Evolutionary conservation across 2,113 vertebrate species (phyloP), one percentile per base, ranked within the genome.

Genomic region (Ceratotherium simum): DNA sequence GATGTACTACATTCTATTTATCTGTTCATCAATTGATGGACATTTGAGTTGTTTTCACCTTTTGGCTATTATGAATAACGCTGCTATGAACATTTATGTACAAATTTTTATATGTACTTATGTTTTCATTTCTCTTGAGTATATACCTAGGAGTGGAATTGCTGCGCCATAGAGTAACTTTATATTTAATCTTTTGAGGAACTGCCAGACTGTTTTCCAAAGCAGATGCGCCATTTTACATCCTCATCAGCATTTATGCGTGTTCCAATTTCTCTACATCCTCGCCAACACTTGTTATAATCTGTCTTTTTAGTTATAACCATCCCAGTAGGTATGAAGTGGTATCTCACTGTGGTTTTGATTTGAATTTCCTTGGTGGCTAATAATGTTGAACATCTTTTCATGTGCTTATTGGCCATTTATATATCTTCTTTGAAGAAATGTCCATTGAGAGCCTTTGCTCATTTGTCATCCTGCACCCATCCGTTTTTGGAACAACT

Each of bases 211-310:
- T 36, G 51, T 13, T 69, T 60, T 25, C 18, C 31, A 51, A 33
- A 42, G 7, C 0, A 1, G 18, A 64, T 27, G 3, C 3, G 8
- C 39, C 33, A 0, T 27, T 46, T 48, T 31, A 18, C 31, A 10
- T 14, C 23, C 58, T 36, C 17, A 25, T 36, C 46, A 73, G n/a
- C 36, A 20, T 75, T 48, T 48, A 29, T 3, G 9, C 75, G n/a
- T 31, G 18, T n/a, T 54, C 72, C 54, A 10, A 0, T 33, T 54
- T 91, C 56, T 67, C 90, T 17, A 2, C 16, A 6, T 67, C 48
- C 60, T 75, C 4, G 17, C 51, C 25, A 60, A 20, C 33, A 17
- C 33, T 56, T 11, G 5, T 11, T 58, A 54, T 54, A 54, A 48
- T 39, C 51, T 39, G 17, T 18, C 42, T 25, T 67, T 54, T 48